Evolutionary conservation across 2,888 invertebrate species (phyloP).

Genomic region (Morinoia aosen): DNA sequence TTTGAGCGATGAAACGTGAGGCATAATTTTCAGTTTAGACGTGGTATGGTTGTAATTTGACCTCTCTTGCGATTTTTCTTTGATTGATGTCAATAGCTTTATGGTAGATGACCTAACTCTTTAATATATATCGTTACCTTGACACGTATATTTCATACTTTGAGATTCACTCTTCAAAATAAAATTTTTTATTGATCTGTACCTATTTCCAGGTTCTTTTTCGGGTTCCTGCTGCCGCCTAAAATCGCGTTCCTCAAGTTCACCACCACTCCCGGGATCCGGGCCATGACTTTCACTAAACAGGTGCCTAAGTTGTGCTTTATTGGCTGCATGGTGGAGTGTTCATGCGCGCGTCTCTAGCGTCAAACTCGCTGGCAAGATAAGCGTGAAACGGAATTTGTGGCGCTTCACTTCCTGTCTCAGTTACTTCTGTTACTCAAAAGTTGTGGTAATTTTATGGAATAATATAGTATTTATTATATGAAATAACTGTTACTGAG

Average conservation of each 20-base stretch:
- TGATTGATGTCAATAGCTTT: no score
- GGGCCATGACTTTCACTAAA: constrained; percentile 80
- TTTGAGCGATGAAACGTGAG: no score
- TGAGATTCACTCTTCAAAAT: neutral
- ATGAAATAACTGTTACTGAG: no score
- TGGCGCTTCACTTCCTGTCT: no score
- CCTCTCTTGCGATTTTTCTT: no score
- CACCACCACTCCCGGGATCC: constrained; percentile 79
- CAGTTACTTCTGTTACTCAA: no score
- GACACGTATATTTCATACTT: neutral
- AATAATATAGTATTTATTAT: no score
- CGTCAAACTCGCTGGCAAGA: neutral
- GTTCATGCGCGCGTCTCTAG: no score
- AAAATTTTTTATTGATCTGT: neutral
- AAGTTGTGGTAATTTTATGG: no score
- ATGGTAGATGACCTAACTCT: neutral
- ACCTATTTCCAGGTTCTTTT: constrained; percentile 72
- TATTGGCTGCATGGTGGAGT: no score
- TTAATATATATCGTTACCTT: neutral
- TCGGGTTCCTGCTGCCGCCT: constrained; percentile 81
- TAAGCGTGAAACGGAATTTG: neutral
- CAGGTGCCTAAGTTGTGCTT: constrained; percentile 71
- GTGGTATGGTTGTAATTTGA: no score
- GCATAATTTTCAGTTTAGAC: no score
- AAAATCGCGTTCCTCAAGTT: constrained; percentile 82